A percentile compares a stretch with the other conserved stretches of the same genome.
Evolutionary conservation across 2,113 vertebrate species (phyloP).

Genomic region (Zosterops lateralis): DNA sequence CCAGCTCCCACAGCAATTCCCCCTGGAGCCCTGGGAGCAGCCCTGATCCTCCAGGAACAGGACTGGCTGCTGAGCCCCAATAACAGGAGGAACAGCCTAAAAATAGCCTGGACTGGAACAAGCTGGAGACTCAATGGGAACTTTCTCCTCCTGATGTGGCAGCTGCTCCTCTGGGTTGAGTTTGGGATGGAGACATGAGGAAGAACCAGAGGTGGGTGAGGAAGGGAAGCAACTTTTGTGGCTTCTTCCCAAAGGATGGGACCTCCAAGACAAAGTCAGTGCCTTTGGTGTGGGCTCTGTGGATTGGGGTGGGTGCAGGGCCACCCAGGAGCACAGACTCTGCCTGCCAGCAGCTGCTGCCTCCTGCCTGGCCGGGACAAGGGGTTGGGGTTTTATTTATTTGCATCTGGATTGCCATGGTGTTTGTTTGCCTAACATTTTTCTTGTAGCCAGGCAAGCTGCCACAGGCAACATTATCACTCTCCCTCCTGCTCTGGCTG

Average conservation of each 20-base stretch:
- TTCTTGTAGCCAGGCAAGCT: background rate
- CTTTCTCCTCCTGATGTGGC: accelerated
- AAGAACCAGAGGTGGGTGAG: background rate
- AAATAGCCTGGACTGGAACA: background rate
- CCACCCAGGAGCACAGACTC: accelerated
- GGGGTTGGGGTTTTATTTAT: background rate
- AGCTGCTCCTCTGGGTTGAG: background rate
- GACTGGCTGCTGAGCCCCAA: background rate
- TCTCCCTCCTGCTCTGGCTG: background rate
- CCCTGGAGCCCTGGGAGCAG: background rate
- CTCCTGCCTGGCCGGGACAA: background rate
- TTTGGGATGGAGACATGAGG: accelerated
- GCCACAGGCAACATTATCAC: background rate
- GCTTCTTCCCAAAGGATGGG: background rate
- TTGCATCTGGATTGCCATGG: background rate
- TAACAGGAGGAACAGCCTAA: background rate
- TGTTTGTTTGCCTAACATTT: background rate
- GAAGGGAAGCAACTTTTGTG: background rate
- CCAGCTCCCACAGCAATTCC: background rate
- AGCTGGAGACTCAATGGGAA: background rate
- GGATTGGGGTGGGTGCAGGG: accelerated
- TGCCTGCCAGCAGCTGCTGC: accelerated
- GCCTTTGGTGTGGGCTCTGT: background rate
- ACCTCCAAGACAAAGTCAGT: accelerated
- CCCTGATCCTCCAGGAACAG: accelerated